Evolutionary conservation across 2,888 invertebrate species (phyloP).

Genomic region (Metacarcinus magister): DNA sequence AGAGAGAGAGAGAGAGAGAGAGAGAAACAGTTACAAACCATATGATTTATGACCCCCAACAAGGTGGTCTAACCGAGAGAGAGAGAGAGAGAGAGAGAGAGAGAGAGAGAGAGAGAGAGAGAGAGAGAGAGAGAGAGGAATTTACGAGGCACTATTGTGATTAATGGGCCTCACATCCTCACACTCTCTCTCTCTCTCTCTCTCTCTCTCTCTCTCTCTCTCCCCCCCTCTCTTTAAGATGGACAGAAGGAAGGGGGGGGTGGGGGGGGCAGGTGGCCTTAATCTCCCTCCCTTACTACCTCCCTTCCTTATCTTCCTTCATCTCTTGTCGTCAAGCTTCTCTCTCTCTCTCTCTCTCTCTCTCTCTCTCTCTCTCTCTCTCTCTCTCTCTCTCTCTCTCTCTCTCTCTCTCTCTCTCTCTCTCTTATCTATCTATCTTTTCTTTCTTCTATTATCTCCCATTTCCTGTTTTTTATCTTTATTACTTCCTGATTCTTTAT

Average conservation of each 20-base stretch:
- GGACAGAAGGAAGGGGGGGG: neutral
- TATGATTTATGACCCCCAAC: too few relatives aligned
- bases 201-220: neutral
- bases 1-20: too few relatives aligned
- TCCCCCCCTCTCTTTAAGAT: neutral
- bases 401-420: neutral
- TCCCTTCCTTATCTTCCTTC: too few relatives aligned
- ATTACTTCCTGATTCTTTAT: neutral
- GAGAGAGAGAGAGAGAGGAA: conserved; percentile 2
- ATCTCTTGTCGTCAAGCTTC: too few relatives aligned
- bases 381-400: neutral
- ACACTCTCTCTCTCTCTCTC: neutral
- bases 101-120: neutral
- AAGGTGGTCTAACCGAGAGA: too few relatives aligned
- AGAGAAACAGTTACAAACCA: too few relatives aligned
- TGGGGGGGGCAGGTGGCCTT: neutral
- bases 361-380: neutral
- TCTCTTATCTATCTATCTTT: neutral
- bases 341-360: neutral
- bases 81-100: too few relatives aligned
- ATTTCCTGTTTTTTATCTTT: neutral
- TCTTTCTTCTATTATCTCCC: neutral
- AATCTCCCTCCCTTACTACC: neutral
- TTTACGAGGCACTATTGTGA: neutral
- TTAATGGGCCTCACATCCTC: neutral